Evolutionary conservation across 2,797 vertebrate species (phyloP), one percentile per base, ranked within the genome.

Genomic region (Pelodytes ibericus): DNA sequence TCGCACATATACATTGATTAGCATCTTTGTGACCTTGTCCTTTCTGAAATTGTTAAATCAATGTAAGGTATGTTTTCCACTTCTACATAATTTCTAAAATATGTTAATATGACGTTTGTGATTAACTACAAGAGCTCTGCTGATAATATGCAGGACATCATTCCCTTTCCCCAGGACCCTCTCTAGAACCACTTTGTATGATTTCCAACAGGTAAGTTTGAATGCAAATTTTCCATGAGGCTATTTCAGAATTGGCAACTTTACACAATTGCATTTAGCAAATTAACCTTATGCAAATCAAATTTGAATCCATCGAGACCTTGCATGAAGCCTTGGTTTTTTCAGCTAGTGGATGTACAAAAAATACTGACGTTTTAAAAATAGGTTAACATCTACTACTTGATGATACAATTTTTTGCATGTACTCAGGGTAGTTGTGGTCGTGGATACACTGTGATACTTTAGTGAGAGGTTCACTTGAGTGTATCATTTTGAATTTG

Each of bases 201-300:
- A 31, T 63, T 62, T 62, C 29, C n/a, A 27, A 16, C 62, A 26
- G 58, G 9, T 44, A 10, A 18, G 22, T 27, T 33, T 39, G 16
- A 27, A 74, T 74, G 72, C 62, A 74, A 74, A 66, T 74, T 0
- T 27, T 24, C 3, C 16, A 7, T 59, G 3, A 56, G 11, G 49
- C 10, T 74, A 74, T 74, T 65, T 56, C 31, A 44, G 33, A 53
- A 31, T 27, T 15, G n/a, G 47, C 18, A 58, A 31, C 2, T 6
- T 44, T 66, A 9, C 4, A 15, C 36, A 41, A 41, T 66, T 74
- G 61, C 72, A 58, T 65, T 65, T 74, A 44, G 13, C 62, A 74
- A 74, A 66, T 74, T 44, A 65, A 22, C 25, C 15, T 39, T 65
- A 65, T 39, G 49, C 24, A 58, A 65, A 65, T 74, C 6, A 25